A percentile compares a stretch with the other conserved stretches of the same genome.
These are phyloP conservation scores for Apis cerana DNA, from an alignment of 1,140 invertebrate species.

Conservation along the genomic window DNA sequence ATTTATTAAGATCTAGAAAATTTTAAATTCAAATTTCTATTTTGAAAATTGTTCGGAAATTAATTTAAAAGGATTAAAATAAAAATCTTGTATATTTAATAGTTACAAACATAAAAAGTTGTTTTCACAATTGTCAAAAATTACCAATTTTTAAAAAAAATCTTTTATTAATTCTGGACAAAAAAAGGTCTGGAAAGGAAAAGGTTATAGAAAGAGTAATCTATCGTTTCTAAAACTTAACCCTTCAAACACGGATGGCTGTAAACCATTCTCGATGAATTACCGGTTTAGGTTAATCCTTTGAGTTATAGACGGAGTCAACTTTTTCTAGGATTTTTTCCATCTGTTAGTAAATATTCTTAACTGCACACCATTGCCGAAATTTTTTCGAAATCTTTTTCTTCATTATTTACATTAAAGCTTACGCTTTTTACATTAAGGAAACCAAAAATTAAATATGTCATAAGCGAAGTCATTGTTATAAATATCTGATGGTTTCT, in stretches of 20 bases:
- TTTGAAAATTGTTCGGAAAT: too few relatives aligned
- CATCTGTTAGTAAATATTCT: not conserved
- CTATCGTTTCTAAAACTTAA: conserved; percentile 6
- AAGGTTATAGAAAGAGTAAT: conserved; percentile 19
- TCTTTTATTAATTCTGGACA: too few relatives aligned
- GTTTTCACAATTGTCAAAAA: too few relatives aligned
- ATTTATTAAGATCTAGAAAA: too few relatives aligned
- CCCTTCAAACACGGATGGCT: conserved; percentile 22
- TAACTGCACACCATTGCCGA: too few relatives aligned
- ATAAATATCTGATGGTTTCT: not conserved
- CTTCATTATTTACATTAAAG: not conserved
- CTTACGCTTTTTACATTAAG: conserved; percentile 7
- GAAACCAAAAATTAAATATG: conserved; percentile 37
- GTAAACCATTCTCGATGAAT: conserved; percentile 30
- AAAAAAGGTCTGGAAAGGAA: not conserved
- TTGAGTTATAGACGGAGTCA: conserved; percentile 9
- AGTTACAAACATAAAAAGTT: too few relatives aligned
- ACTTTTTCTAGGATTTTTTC: not conserved
- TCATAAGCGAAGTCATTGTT: conserved; percentile 53
- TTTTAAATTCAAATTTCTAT: too few relatives aligned
- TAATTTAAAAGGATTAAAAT: too few relatives aligned
- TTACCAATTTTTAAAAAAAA: not conserved
- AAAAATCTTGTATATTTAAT: too few relatives aligned
- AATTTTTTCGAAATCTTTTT: conserved; percentile 47
- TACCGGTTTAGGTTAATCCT: conserved; percentile 12